phyloP scores from a whole-genome alignment of 2,113 vertebrate species.

The Stomatorhinus ivindoensis region DNA sequence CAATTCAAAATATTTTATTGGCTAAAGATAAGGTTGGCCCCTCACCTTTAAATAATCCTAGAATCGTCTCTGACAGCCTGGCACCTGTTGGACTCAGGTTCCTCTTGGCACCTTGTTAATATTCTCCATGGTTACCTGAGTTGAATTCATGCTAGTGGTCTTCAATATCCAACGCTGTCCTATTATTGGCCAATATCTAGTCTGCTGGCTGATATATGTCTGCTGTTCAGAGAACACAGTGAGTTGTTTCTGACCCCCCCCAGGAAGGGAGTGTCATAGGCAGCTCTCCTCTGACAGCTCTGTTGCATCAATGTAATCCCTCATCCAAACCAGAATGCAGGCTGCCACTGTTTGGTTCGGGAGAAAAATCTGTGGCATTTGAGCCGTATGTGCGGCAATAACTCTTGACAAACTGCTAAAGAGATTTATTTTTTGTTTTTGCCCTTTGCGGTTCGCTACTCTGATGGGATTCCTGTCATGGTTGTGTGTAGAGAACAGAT shows the following conservation, averaged over 20 bases:
- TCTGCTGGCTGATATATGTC: not conserved
- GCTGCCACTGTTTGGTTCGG: not conserved
- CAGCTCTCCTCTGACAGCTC: not conserved
- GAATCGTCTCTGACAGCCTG: not conserved
- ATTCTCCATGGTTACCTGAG: not conserved
- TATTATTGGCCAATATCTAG: not conserved
- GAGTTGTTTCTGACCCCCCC: not conserved
- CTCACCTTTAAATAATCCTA: not conserved
- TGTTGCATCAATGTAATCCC: not conserved
- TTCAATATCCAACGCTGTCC: not conserved
- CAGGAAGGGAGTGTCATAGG: not conserved
- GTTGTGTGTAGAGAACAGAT: not conserved
- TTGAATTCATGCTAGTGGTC: not conserved
- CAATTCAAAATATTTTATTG: not conserved
- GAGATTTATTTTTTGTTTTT: constrained; percentile 1
- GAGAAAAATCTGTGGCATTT: not conserved
- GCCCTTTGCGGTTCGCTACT: not conserved
- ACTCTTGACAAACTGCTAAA: not conserved
- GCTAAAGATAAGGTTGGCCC: no score
- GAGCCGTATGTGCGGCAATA: not conserved
- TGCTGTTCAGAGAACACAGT: not conserved
- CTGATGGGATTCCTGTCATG: not conserved
- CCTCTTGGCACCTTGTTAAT: not conserved
- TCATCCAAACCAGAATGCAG: not conserved
- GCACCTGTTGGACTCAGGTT: not conserved